Percentiles rank a stretch among this genome's conserved stretches.
These are phyloP conservation scores for Cyprinodon variegatus DNA, from an alignment of 2,113 vertebrate genomes.

Conservation along the genomic window DNA sequence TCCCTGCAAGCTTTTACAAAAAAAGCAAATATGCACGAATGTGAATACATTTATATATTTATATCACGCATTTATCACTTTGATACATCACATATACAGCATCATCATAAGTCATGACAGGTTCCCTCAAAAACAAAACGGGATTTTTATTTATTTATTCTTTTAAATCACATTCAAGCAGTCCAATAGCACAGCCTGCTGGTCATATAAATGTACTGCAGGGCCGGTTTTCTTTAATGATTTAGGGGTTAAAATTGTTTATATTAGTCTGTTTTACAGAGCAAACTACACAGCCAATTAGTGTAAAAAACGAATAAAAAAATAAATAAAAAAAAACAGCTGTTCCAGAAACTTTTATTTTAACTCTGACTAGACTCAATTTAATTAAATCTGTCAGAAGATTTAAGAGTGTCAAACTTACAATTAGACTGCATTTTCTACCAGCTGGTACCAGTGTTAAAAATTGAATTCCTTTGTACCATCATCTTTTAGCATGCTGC, in stretches of 20 bases:
- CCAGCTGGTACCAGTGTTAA: conserved; percentile 35
- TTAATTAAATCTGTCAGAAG: conserved; percentile 5
- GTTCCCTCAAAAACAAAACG: conserved; percentile 16
- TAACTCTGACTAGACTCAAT: conserved; percentile 8
- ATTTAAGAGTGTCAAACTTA: conserved; percentile 38
- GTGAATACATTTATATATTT: conserved; percentile 40
- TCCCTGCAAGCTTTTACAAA: conserved; percentile 33
- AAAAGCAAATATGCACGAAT: conserved; percentile 38
- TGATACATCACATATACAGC: conserved; percentile 39
- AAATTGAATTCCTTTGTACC: conserved; percentile 34
- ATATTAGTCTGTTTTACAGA: conserved; percentile 16
- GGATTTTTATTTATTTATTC: neutral
- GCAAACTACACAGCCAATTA: conserved; percentile 39
- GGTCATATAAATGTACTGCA: conserved; percentile 57
- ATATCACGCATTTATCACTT: conserved; percentile 44
- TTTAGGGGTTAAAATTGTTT: conserved; percentile 10
- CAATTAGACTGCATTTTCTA: conserved; percentile 13
- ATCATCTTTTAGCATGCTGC: conserved; percentile 41
- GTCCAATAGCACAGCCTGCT: conserved; percentile 66
- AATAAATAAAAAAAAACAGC: conserved; percentile 27
- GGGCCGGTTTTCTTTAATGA: conserved; percentile 17
- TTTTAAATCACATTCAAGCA: conserved; percentile 64
- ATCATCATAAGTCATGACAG: conserved; percentile 47
- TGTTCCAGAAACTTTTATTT: conserved; percentile 17
- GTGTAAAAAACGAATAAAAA: no score